Evolutionary conservation across 2,113 vertebrate genomes (phyloP).

Genomic region (Chrysochloris asiatica): DNA sequence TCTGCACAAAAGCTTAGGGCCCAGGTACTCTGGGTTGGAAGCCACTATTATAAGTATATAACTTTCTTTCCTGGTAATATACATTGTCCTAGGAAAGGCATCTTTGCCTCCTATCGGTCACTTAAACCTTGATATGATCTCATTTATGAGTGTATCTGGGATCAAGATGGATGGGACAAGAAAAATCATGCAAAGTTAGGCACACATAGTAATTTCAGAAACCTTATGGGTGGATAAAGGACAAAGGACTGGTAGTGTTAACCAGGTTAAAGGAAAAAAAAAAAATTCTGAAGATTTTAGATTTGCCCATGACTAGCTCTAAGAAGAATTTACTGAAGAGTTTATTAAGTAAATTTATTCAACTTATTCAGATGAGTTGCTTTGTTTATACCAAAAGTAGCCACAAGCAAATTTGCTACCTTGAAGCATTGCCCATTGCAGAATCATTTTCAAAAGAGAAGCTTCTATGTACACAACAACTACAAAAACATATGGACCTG

Average conservation of each 20-base stretch:
- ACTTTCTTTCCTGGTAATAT: not conserved
- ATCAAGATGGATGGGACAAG: not conserved
- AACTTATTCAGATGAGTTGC: not conserved
- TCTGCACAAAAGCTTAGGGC: not conserved
- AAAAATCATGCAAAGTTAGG: not conserved
- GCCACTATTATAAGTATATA: not conserved
- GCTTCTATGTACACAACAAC: not conserved
- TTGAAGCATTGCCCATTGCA: not conserved
- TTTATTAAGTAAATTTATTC: not conserved
- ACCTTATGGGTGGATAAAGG: not conserved
- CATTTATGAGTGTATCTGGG: not conserved
- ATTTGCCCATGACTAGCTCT: not conserved
- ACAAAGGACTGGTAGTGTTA: not conserved
- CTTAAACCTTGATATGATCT: not conserved
- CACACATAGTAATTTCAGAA: not conserved
- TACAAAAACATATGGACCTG: not conserved
- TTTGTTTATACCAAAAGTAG: not conserved
- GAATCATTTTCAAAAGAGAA: not conserved
- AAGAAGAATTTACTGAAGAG: not conserved
- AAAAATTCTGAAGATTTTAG: not conserved
- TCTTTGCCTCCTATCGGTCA: not conserved
- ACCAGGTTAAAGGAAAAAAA: conserved; percentile 1
- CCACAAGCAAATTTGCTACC: not conserved
- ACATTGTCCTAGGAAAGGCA: not conserved
- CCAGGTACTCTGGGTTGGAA: not conserved